phyloP scores from a whole-genome alignment of 2,888 invertebrate genomes.

The Cheilosia vulpina region DNA sequence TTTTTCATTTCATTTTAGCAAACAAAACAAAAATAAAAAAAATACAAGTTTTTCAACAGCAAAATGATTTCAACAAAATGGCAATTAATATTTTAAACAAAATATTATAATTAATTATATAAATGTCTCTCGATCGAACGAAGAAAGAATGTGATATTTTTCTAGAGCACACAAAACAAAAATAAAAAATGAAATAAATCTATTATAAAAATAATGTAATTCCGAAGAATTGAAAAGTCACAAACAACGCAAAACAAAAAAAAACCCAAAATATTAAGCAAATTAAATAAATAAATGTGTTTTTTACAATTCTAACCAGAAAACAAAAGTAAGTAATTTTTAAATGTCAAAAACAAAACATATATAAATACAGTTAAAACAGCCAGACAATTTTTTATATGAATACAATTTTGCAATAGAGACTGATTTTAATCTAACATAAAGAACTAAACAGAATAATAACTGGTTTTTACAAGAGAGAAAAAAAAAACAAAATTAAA shows the following conservation, averaged over 20 bases:
- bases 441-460: slow-evolving; percentile 68
- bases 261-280: slow-evolving; percentile 43
- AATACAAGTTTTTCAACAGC: slow-evolving; percentile 32
- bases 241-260: slow-evolving; percentile 63
- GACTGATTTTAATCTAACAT: slow-evolving; percentile 81
- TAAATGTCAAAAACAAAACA: slow-evolving; percentile 69
- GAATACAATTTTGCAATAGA: slow-evolving; percentile 81
- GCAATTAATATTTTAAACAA: slow-evolving; percentile 75
- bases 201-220: slow-evolving; percentile 56
- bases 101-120: slow-evolving; percentile 74
- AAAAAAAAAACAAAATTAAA: neutral
- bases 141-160: slow-evolving; percentile 84
- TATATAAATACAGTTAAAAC: slow-evolving; percentile 60
- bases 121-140: slow-evolving; percentile 84
- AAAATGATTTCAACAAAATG: slow-evolving; percentile 68
- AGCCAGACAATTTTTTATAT: slow-evolving; percentile 75
- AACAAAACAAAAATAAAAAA: neutral
- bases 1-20: slow-evolving; percentile 30
- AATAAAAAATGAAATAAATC: slow-evolving; percentile 53
- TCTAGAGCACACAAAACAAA: slow-evolving; percentile 81
- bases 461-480: slow-evolving; percentile 65
- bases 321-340: slow-evolving; percentile 69
- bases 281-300: slow-evolving; percentile 67
- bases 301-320: slow-evolving; percentile 69
- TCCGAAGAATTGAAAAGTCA: slow-evolving; percentile 60